These are phyloP conservation scores for Gryllus longicercus DNA, from an alignment of 2,888 invertebrate species.

Conservation along the genomic window DNA sequence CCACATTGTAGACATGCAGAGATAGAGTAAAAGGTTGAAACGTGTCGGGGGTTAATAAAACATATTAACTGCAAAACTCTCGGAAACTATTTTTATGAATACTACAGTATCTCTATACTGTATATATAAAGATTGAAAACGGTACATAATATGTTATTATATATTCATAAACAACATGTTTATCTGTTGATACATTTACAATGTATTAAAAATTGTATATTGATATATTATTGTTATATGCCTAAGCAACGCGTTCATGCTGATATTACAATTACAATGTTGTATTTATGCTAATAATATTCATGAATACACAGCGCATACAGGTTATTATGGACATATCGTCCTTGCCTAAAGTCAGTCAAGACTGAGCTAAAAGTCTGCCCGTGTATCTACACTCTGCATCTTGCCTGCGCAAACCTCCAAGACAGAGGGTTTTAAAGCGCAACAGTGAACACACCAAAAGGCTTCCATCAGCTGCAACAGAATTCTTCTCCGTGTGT, in stretches of 20 bases:
- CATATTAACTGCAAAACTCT: not conserved
- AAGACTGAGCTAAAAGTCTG: conserved; percentile 17
- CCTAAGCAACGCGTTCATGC: conserved; percentile 17
- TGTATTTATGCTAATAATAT: not conserved
- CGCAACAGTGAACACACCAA: not conserved
- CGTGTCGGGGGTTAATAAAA: not conserved
- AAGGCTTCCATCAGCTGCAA: not conserved
- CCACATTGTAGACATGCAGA: not conserved
- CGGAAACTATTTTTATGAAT: not conserved
- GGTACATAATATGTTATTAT: not conserved
- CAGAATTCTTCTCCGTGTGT: not conserved
- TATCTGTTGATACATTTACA: conserved; percentile 17
- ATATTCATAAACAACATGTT: not conserved
- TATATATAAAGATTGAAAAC: not conserved
- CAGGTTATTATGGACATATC: not conserved
- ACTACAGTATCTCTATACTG: conserved; percentile 10
- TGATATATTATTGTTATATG: conserved; percentile 11
- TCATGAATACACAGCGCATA: not conserved
- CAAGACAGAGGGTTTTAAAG: not conserved
- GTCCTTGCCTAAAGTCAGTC: conserved; percentile 5
- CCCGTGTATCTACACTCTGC: not conserved
- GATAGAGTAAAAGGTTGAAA: not conserved
- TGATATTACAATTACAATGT: not conserved
- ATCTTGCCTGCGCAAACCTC: conserved; percentile 9
- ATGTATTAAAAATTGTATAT: conserved; percentile 2